Percentiles rank a stretch among this genome's conserved stretches.
phyloP scores from a whole-genome alignment of 2,888 invertebrate species.

The Agrotis clavis region DNA sequence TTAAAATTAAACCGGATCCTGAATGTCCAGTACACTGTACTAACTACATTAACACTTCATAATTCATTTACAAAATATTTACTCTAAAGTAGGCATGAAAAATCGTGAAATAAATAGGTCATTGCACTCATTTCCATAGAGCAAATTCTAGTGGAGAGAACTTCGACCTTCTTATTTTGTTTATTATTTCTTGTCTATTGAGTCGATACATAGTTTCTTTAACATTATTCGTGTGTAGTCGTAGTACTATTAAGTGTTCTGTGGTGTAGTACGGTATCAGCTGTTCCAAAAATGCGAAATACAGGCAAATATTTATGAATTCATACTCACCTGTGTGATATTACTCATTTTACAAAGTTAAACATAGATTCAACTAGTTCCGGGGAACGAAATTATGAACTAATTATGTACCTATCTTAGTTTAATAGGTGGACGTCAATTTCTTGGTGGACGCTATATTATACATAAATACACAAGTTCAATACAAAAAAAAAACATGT shows the following conservation, averaged over 20 bases:
- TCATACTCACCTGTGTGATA: not conserved
- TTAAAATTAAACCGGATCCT: conserved; percentile 11
- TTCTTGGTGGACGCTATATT: too few relatives aligned
- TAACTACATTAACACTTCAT: conserved; percentile 39
- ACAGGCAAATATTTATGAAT: conserved; percentile 24
- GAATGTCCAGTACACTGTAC: conserved; percentile 8
- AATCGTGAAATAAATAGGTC: conserved; percentile 10
- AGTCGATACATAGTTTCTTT: conserved; percentile 4
- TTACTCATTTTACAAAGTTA: not conserved
- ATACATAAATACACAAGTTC: too few relatives aligned
- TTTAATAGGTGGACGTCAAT: too few relatives aligned
- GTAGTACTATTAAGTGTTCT: too few relatives aligned
- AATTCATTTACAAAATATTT: conserved; percentile 43
- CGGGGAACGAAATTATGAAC: not conserved
- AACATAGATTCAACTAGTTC: not conserved
- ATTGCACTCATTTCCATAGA: conserved; percentile 32
- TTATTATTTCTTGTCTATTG: conserved; percentile 34
- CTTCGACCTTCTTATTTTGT: conserved; percentile 29
- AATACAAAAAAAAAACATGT: too few relatives aligned
- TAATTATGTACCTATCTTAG: not conserved
- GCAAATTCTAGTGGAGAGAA: conserved; percentile 28
- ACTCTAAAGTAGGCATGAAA: conserved; percentile 7
- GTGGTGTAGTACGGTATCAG: conserved; percentile 18
- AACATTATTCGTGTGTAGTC: not conserved
- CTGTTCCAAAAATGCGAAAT: conserved; percentile 11